Conservation (phyloP, 2,113 vertebrate genomes). For the Hippotragus niger region DNA sequence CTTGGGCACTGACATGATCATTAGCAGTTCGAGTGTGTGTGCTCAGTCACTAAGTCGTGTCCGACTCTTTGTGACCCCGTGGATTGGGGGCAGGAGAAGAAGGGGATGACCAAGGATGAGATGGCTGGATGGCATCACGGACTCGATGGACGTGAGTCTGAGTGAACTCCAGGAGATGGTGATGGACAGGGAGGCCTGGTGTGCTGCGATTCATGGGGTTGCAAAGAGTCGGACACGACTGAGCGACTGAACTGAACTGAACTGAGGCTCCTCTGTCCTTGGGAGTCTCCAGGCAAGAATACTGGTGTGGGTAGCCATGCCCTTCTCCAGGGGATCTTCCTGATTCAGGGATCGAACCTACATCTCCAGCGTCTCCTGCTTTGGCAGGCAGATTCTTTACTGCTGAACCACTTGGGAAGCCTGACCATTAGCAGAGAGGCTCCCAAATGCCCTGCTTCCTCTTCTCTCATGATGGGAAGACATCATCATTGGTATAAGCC, state of each 20-base stretch:
- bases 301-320: neutral
- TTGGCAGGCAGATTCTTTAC: neutral
- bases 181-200: no score
- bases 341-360: fast-evolving
- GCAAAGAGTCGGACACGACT: no score
- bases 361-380: neutral
- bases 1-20: neutral
- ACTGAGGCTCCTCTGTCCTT: neutral
- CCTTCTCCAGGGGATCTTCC: neutral
- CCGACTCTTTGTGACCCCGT: fast-evolving
- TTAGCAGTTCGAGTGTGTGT: neutral
- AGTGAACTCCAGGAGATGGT: no score
- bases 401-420: neutral
- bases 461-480: neutral
- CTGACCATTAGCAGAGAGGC: neutral
- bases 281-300: neutral
- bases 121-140: no score
- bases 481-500: neutral
- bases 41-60: neutral
- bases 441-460: neutral
- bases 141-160: no score
- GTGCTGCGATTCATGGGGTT: no score
- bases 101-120: no score
- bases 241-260: no score
- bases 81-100: no score